Base-by-base conservation (phyloP, 2,797 vertebrate species). In the Okamejei kenojei region DNA sequence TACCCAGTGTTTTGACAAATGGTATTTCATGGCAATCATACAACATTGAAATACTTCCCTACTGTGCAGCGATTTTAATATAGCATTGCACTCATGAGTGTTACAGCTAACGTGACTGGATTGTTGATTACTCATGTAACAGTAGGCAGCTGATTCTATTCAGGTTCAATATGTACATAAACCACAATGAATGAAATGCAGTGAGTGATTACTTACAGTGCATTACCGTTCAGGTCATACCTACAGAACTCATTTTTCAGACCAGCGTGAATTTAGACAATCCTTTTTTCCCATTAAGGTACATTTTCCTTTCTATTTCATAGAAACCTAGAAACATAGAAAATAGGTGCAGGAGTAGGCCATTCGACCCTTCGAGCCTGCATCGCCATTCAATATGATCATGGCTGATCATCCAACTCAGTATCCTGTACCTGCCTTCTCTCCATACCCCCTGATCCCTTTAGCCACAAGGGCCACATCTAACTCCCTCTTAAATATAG, bases 1-100 rank as follows among this genome's bases (percentile, higher is more conserved):
- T 82, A 82, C 45, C 23, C 58, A 13, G 23, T 58, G 80, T 82
- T 54, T 58, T 82, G 80, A 58, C 80, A 54, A 82, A 54, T 82
- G 80, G 58, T 82, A 82, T 58, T 82, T 82, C 80, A 82, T 26
- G 80, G 80, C 29, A 58, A 58, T 79, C 78, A 38, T 82, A 58
- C 23, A 82, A 10, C 45, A 82, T 82, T 58, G 45, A 82, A 29
- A 9, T 29, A 1, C 86, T 23, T 68, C n/a, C 63, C 63, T 35
- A 68, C 86, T 90, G 86, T 90, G n/a, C 10, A 90, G n/a, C n/a
- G 35, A 68, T 88, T 65, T 88, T 88, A 88, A 88, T 68, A 63
- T 88, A 68, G 61, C 61, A 90, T 90, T 90, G 35, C 86, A 68
- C 71, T 38, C 10, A 15, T 90, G n/a, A 4, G 86, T 68, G 65